phyloP scores from a whole-genome alignment of 2,113 vertebrate species.

The Trochalopteron elliotii region DNA sequence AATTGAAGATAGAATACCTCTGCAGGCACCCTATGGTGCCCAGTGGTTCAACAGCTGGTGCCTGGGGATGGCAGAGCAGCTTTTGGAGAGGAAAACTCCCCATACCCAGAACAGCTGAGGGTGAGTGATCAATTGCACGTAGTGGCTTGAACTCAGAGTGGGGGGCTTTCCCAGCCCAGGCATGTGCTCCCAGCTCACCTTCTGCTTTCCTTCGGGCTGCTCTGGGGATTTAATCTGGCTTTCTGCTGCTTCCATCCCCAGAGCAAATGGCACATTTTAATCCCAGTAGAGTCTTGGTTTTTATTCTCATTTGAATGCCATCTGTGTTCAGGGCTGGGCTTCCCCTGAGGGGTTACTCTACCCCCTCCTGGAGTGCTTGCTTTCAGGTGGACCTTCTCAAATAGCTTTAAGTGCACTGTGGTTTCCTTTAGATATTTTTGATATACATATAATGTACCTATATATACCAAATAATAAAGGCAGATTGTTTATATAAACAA shows the following conservation, averaged over 20 bases:
- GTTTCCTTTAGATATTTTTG: conserved; percentile 35
- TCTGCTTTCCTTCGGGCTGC: not conserved
- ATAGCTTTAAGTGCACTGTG: conserved; percentile 23
- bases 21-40: not conserved
- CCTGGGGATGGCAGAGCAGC: not conserved
- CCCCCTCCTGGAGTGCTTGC: not conserved
- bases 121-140: not conserved
- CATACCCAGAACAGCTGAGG: not conserved
- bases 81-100: not conserved
- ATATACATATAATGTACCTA: not conserved
- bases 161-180: not conserved
- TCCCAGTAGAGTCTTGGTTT: not conserved
- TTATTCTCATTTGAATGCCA: not conserved
- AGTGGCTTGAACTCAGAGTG: not conserved
- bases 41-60: not conserved
- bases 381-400: conserved; percentile 31
- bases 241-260: conserved; percentile 3
- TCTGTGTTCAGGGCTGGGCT: not conserved
- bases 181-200: not conserved
- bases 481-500: conserved; percentile 35
- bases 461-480: conserved; percentile 36
- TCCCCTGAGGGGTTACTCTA: not conserved
- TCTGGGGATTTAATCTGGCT: conserved; percentile 37
- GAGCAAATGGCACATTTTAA: conserved; percentile 50
- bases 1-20: not conserved